Base-by-base conservation (phyloP, 2,888 invertebrate species). In the Thecocarcelia acutangulata region DNA sequence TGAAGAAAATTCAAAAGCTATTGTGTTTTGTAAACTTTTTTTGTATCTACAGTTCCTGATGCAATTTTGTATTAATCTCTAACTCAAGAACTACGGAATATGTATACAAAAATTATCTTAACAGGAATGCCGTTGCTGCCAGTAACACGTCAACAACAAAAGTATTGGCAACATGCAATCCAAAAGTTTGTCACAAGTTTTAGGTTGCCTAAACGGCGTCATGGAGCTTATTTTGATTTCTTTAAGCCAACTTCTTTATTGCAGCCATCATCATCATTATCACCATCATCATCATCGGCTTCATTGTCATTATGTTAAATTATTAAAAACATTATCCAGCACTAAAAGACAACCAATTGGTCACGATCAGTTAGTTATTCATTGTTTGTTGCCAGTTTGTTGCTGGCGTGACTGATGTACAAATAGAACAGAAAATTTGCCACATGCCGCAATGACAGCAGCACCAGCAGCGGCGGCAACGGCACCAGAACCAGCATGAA, bases 281-380 rank as follows among this genome's bases (percentile, higher is more conserved):
- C 52, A 61, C 42, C 40, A 24, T 54, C 46, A 54, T 61, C 28
- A 58, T 33, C 21, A 54, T 19, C 75, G 44, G 42, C 59, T 46
- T 59, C 6, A 54, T 33, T 40, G 17, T 63, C 12, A 50, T 40
- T 40, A 33, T 19, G 50, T 19, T 61, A 44, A 52, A 42, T 50
- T 48, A 66, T 37, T 52, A 33, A 15, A 42, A 66, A 75, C 59
- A 76, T 68, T 37, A 72, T 70, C 61, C 50, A 69, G 37, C 46
- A 50, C 74, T 74, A 69, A 77, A 46, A 69, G 78, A 74, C 77
- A 82, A 82, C 46, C 76, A 80, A 83, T 83, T 83, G 83, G 83
- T 83, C 80, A 83, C 83, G 83, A 83, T 83, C 83, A 80, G 83
- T 80, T 83, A 80, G 80, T 83, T 73, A 50, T 75, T 69, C 80